Conservation (phyloP, 2,113 vertebrate species). For the Speoplatyrhinus poulsoni region DNA sequence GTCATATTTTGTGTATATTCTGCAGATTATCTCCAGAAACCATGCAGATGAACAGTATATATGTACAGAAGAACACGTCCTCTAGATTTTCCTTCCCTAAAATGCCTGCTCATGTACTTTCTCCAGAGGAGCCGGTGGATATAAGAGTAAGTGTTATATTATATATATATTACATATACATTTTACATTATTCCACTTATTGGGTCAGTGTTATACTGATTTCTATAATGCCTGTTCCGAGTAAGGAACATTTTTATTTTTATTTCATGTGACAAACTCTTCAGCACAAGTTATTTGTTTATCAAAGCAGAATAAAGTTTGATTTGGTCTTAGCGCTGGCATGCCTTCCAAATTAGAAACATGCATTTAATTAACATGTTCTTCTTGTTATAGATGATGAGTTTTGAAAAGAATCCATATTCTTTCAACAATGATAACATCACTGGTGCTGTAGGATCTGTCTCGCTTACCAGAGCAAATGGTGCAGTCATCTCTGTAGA, state of each 20-base stretch:
- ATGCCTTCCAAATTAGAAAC: not conserved
- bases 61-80: conserved; percentile 61
- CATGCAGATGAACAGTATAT: conserved; percentile 70
- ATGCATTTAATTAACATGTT: not conserved
- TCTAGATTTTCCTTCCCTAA: conserved; percentile 84
- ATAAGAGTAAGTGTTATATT: conserved; percentile 77
- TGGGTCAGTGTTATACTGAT: too few species aligned
- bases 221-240: too few species aligned
- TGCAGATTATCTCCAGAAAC: conserved; percentile 65
- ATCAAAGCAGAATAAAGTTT: too few species aligned
- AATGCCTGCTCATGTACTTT: conserved; percentile 63
- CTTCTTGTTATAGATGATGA: conserved; percentile 82
- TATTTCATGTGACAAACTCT: too few species aligned
- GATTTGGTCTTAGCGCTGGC: too few species aligned
- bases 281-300: too few species aligned
- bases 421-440: conserved; percentile 73
- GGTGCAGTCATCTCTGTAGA: conserved; percentile 80
- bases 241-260: too few species aligned
- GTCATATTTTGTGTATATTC: conserved; percentile 1
- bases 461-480: conserved; percentile 80
- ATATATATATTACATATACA: not conserved
- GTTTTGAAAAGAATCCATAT: conserved; percentile 86
- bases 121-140: conserved; percentile 80
- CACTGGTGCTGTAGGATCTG: conserved; percentile 82
- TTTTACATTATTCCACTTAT: not conserved